Conservation (phyloP, 1,140 invertebrate genomes). For the Watersipora subatra region DNA sequence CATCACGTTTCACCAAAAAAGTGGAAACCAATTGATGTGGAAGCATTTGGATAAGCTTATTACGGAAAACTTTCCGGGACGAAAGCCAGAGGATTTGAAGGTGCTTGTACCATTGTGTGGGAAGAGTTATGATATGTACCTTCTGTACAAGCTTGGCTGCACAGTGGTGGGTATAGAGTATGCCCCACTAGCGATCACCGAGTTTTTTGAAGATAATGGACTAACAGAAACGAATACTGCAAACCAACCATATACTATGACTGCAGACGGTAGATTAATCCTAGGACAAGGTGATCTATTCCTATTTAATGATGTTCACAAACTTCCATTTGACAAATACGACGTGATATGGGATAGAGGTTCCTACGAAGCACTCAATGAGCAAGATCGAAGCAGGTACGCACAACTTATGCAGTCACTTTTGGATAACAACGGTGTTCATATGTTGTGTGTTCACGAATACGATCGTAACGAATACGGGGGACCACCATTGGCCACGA, state of each 20-base stretch:
- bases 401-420: neutral
- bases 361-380: neutral
- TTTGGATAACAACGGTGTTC: neutral
- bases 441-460: neutral
- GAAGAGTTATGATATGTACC: neutral
- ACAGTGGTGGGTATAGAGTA: neutral
- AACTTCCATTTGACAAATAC: neutral
- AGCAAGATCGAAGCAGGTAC: neutral
- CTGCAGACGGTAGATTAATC: neutral
- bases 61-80: neutral
- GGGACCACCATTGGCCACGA: too few species aligned
- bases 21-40: neutral
- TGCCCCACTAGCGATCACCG: neutral
- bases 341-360: neutral
- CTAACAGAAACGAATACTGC: too few species aligned
- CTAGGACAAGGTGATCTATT: neutral
- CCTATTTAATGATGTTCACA: neutral
- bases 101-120: neutral
- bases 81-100: neutral
- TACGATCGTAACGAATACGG: neutral
- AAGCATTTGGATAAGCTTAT: neutral
- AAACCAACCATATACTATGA: neutral
- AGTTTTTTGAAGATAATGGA: neutral
- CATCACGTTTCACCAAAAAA: neutral
- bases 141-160: neutral